phyloP scores from a whole-genome alignment of 2,888 invertebrate genomes.

The Nezara viridula region DNA sequence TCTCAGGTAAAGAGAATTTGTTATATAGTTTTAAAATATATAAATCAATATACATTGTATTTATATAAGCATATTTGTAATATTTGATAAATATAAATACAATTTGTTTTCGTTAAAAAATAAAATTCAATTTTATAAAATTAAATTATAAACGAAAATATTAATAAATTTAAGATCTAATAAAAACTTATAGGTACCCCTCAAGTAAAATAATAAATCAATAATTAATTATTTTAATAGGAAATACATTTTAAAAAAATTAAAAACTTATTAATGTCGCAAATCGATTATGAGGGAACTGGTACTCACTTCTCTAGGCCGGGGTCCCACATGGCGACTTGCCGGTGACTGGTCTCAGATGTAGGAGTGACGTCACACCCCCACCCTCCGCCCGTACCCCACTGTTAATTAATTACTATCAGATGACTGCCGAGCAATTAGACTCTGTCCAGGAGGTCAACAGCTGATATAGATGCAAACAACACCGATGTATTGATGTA shows the following conservation, averaged over 20 bases:
- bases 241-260: not conserved
- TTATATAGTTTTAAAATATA: too few relatives aligned
- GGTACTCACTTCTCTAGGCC: conserved; percentile 50
- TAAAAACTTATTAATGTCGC: not conserved
- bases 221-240: not conserved
- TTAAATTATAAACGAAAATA: too few relatives aligned
- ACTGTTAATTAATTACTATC: conserved; percentile 55
- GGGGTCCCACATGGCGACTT: conserved; percentile 51
- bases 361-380: conserved; percentile 54
- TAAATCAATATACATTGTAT: too few relatives aligned
- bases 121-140: too few relatives aligned
- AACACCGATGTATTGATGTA: not conserved
- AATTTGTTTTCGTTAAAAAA: too few relatives aligned
- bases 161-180: too few relatives aligned
- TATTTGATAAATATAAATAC: too few relatives aligned
- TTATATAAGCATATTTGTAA: too few relatives aligned
- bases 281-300: not conserved
- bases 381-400: conserved; percentile 40
- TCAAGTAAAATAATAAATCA: not conserved
- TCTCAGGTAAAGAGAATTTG: too few relatives aligned
- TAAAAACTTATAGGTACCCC: too few relatives aligned
- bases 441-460: not conserved
- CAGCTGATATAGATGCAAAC: not conserved
- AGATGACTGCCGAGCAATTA: conserved; percentile 49
- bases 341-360: conserved; percentile 53